Percentiles rank a stretch among this genome's conserved stretches.
These are phyloP conservation scores for Sinocyclocheilus rhinocerous DNA, from an alignment of 2,113 vertebrate species.

Conservation along the genomic window DNA sequence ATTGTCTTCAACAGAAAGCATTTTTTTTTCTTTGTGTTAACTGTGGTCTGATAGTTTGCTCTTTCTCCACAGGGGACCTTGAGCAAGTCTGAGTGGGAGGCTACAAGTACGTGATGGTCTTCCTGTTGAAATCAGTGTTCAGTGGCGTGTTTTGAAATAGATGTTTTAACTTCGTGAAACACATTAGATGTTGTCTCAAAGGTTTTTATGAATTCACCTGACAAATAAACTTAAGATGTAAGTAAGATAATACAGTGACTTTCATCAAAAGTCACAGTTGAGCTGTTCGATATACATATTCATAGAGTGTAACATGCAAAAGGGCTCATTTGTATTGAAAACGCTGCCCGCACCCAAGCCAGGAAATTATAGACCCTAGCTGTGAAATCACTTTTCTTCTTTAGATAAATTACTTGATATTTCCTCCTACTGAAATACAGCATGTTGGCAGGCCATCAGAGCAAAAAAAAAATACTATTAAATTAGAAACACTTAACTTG, in stretches of 20 bases:
- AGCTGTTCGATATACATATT: neutral
- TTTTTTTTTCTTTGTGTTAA: neutral
- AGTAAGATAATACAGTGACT: neutral
- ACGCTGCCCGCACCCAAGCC: neutral
- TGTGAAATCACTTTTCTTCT: neutral
- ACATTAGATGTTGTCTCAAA: too few species aligned
- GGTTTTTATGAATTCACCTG: neutral
- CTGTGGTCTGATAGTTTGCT: constrained; percentile 7
- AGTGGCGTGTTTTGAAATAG: neutral
- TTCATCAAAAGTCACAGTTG: neutral
- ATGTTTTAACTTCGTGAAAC: neutral
- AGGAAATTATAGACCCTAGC: neutral
- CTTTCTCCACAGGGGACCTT: constrained; percentile 85
- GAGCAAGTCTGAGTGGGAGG: constrained; percentile 96
- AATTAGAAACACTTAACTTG: neutral
- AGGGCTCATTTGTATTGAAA: neutral
- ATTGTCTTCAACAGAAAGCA: neutral
- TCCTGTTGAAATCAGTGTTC: neutral
- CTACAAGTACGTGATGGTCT: constrained; percentile 85
- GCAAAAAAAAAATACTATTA: neutral
- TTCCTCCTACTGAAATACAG: neutral
- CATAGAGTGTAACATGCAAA: neutral
- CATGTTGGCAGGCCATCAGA: neutral
- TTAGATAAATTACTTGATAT: neutral
- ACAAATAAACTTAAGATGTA: too few species aligned